Evolutionary conservation across 2,888 invertebrate genomes (phyloP).

Genomic region (Hemaris fuciformis): DNA sequence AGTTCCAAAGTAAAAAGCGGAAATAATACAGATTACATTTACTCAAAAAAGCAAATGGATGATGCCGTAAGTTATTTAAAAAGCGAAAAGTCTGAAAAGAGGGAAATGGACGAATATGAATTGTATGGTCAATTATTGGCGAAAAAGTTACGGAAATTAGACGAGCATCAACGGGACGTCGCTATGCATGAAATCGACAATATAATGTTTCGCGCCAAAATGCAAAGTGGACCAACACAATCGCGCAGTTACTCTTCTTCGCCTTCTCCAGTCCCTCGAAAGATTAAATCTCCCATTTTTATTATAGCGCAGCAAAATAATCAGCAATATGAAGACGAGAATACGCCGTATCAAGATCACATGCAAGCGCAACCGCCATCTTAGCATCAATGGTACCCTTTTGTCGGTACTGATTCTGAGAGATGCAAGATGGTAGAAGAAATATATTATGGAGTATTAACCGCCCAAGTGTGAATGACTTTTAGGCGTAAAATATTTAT

Average conservation of each 20-base stretch:
- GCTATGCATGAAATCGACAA: conserved; percentile 76
- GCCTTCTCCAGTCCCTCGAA: conserved; percentile 46
- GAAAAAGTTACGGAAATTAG: conserved; percentile 65
- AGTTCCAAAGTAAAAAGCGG: conserved; percentile 13
- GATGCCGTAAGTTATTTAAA: conserved; percentile 36
- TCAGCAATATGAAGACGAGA: conserved; percentile 56
- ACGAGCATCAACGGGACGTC: conserved; percentile 66
- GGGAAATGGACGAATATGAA: conserved; percentile 65
- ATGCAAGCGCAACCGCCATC: conserved; percentile 30
- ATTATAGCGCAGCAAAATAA: conserved; percentile 51
- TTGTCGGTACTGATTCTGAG: neutral
- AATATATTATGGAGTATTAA: neutral
- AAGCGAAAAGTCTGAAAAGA: conserved; percentile 29
- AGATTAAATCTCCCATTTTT: conserved; percentile 59
- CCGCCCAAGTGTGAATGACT: neutral
- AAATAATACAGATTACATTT: conserved; percentile 21
- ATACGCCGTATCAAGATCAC: conserved; percentile 47
- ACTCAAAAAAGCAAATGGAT: conserved; percentile 41
- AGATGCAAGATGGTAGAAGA: neutral
- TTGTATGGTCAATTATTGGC: conserved; percentile 66
- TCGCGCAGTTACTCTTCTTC: conserved; percentile 45
- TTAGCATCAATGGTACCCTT: conserved; percentile 14
- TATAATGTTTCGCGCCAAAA: conserved; percentile 68
- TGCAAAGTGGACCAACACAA: conserved; percentile 43
- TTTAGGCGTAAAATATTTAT: neutral